Evolutionary conservation across 2,797 vertebrate species (phyloP).

Genomic region (Galago senegalensis): DNA sequence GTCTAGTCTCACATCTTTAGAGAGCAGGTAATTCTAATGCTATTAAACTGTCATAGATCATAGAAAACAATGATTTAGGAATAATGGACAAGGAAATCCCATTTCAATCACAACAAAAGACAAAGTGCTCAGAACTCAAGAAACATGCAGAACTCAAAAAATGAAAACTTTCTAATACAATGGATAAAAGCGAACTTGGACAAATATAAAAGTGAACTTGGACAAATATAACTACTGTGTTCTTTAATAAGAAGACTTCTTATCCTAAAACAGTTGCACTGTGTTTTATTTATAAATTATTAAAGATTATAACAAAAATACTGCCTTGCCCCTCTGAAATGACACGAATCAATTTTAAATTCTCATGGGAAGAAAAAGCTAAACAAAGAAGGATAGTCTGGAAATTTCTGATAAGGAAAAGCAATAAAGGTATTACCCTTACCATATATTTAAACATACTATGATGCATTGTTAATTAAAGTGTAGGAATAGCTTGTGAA

Average conservation of each 20-base stretch:
- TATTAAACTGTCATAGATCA: neutral
- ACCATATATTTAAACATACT: neutral
- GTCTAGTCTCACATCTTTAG: neutral
- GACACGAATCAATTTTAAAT: neutral
- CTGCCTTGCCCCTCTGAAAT: neutral
- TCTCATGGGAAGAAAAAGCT: neutral
- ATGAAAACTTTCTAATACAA: neutral
- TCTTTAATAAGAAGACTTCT: neutral
- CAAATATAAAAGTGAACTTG: neutral
- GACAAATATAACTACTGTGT: neutral
- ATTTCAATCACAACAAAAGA: slow-evolving; percentile 26
- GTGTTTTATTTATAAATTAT: neutral
- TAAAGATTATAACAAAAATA: neutral
- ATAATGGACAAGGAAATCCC: neutral
- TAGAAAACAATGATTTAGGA: slow-evolving; percentile 43
- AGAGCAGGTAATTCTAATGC: neutral
- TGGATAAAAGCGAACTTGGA: neutral
- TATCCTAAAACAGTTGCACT: neutral
- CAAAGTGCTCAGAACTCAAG: neutral
- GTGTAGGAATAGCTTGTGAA: neutral
- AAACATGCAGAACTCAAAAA: neutral
- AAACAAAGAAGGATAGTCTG: neutral
- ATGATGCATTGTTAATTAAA: neutral
- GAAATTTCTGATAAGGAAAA: neutral
- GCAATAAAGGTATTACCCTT: neutral